Evolutionary conservation across 1,140 invertebrate genomes (phyloP), one percentile per base, ranked within the genome.

Genomic region (Drosophila subpulchrella): DNA sequence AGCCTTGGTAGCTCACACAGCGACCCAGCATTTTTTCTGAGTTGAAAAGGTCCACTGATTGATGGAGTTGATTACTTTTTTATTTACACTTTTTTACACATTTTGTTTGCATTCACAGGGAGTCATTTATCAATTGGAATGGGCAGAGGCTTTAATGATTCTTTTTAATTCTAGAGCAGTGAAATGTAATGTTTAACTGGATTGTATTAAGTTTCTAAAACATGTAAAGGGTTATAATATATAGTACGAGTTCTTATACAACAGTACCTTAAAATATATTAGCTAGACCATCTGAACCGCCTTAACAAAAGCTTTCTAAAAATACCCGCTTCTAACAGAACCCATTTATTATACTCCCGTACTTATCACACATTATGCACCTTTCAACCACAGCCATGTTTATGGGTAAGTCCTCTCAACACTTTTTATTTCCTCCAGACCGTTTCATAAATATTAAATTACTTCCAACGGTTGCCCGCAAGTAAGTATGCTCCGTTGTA

Each of bases 1-100:
- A 92, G 24, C 91, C 91, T 66, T 92, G 91, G 47, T 85, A 82
- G 42, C 90, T 92, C 13, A 92, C 91, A 42, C 92, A 92, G 17
- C 91, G 90, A 32, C 68, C 91, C 84, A 92, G 66, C 92, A 92
- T 92, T 41, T 65, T 88, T 39, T 39, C 17, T 30, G 20, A 13
- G 12, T 10, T 15, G 32, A 54, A 47, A 47, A 54, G 44, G 42
- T 76, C 50, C 24, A 34, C 47, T 62, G 58, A 36, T 73, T 60
- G 34, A 73, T 62, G 32, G 4, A 32, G 38, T 41, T 44, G 41
- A 39, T 57, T 12, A 7, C 38, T 48, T 44, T 11, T 58, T 48
- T 36, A 17, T 39, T 47, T 44, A 48, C 39, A 53, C 24, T 53
- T 46, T 46, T 36, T 51, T 24, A 58, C n/a, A 47, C 20, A 44